Percentiles rank a stretch among this genome's conserved stretches.
Conservation (phyloP, 2,113 vertebrate genomes). For the Dromiciops gliroides region DNA sequence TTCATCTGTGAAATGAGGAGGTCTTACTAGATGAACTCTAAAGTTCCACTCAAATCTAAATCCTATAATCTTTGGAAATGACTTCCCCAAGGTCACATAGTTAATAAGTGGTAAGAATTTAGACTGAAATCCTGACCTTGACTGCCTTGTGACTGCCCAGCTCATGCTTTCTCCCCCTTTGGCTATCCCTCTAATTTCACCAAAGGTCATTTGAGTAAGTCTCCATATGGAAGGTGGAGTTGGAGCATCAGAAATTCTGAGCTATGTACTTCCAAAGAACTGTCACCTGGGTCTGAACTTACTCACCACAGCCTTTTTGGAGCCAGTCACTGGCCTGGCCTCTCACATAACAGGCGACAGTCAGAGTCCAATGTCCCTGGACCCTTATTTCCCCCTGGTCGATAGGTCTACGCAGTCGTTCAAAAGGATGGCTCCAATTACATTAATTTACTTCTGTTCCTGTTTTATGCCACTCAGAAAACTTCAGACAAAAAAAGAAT, state of each 20-base stretch:
- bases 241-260: conserved; percentile 20
- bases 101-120: neutral
- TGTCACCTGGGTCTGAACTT: conserved; percentile 33
- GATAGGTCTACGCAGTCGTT: neutral
- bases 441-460: conserved; percentile 18
- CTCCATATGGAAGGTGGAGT: too few species aligned
- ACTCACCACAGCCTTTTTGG: conserved; percentile 52
- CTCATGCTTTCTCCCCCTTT: neutral
- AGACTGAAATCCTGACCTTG: neutral
- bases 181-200: neutral
- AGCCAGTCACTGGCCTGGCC: conserved; percentile 29
- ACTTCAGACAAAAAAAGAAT: conserved; percentile 26
- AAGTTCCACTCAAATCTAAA: neutral
- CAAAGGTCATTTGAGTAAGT: neutral
- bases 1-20: neutral
- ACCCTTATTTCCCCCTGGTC: neutral
- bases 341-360: neutral
- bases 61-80: neutral
- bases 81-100: neutral
- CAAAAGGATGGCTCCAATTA: conserved; percentile 26
- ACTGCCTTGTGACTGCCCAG: neutral
- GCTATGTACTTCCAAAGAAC: neutral
- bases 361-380: neutral
- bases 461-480: conserved; percentile 36
- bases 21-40: neutral